phyloP scores from a whole-genome alignment of 2,888 invertebrate genomes.

The Luperina nickerlii region DNA sequence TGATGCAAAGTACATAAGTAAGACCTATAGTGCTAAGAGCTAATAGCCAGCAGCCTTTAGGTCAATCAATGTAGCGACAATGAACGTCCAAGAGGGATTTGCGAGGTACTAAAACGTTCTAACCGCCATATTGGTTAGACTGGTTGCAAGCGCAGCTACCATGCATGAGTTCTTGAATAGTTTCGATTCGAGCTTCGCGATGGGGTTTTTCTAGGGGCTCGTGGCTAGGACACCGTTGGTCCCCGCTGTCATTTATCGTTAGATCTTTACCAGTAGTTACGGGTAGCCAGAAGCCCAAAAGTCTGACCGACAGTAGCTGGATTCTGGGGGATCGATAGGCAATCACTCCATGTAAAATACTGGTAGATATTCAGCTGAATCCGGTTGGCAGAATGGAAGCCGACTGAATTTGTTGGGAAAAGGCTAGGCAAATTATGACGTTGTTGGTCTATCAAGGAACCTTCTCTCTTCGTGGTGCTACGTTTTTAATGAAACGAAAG shows the following conservation, averaged over 20 bases:
- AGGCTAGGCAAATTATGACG: background rate
- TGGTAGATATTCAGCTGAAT: background rate
- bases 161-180: background rate
- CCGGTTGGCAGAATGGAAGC: background rate
- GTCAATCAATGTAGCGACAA: conserved; percentile 36
- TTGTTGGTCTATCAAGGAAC: background rate
- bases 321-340: background rate
- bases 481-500: conserved; percentile 49
- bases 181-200: background rate
- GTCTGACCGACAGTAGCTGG: background rate
- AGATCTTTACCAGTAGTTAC: background rate
- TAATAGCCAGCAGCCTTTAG: conserved; percentile 20
- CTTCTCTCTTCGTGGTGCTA: background rate
- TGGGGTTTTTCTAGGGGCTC: background rate
- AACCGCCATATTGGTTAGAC: conserved; percentile 16
- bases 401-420: background rate
- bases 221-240: background rate
- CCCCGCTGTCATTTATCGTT: background rate
- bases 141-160: background rate
- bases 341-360: background rate
- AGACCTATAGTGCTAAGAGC: background rate
- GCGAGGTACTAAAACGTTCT: conserved; percentile 4
- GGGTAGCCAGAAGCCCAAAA: background rate
- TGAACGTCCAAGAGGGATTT: conserved; percentile 28
- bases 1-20: background rate